Evolutionary conservation across 1,140 invertebrate species (phyloP).

Genomic region (Saccostrea echinata): DNA sequence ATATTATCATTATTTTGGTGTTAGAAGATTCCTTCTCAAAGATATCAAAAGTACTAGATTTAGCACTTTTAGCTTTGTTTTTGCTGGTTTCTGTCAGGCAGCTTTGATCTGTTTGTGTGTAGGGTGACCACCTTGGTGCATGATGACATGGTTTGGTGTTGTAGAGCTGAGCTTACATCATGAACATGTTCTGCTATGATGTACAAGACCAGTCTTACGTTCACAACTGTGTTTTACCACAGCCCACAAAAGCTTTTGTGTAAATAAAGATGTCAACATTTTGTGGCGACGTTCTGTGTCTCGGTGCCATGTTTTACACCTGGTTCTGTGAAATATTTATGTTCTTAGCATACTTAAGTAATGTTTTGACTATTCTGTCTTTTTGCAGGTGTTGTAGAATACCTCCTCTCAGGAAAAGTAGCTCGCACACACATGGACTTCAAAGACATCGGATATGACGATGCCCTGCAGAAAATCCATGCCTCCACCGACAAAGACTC

Average conservation of each 20-base stretch:
- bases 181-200: neutral
- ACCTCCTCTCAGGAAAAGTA: slow-evolving; percentile 93
- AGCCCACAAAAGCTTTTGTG: slow-evolving; percentile 6
- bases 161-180: neutral
- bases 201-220: neutral
- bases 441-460: slow-evolving; percentile 96
- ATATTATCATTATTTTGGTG: too few species aligned
- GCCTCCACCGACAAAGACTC: slow-evolving; percentile 77
- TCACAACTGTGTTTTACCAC: neutral
- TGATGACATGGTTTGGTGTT: neutral
- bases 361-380: neutral
- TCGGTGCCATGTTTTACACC: slow-evolving; percentile 1
- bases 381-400: slow-evolving; percentile 94
- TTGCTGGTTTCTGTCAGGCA: neutral
- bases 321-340: neutral
- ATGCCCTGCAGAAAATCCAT: slow-evolving; percentile 91
- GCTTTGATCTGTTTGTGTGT: neutral
- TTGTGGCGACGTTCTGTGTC: slow-evolving; percentile 9
- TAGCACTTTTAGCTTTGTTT: neutral
- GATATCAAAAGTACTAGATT: neutral
- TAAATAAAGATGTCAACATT: slow-evolving; percentile 33
- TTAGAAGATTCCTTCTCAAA: too few species aligned
- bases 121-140: neutral
- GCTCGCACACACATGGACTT: slow-evolving; percentile 96
- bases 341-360: slow-evolving; percentile 5